phyloP scores from a whole-genome alignment of 2,888 invertebrate genomes.

The Apotomis betuletana region DNA sequence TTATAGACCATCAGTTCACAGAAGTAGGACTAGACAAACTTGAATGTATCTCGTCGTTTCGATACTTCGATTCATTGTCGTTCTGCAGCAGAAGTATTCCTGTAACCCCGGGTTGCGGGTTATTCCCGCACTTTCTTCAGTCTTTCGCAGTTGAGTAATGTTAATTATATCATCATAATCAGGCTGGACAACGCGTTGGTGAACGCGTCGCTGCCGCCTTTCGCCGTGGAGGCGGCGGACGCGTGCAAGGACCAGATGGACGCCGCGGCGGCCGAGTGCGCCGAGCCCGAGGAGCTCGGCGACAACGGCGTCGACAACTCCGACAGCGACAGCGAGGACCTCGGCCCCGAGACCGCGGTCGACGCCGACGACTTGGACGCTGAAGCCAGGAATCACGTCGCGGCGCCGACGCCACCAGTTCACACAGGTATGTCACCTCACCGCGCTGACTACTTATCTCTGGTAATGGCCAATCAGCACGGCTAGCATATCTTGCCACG shows the following conservation, averaged over 20 bases:
- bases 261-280: constrained; percentile 63
- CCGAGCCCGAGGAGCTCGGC: constrained; percentile 55
- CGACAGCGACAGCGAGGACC: constrained; percentile 86
- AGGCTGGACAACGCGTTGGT: constrained; percentile 81
- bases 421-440: constrained; percentile 74
- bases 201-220: constrained; percentile 76
- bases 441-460: too few species aligned
- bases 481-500: too few species aligned
- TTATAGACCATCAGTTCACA: too few species aligned
- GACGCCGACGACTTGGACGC: constrained; percentile 86
- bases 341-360: constrained; percentile 90
- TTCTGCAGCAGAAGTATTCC: too few species aligned
- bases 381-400: constrained; percentile 51
- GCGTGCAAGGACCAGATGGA: constrained; percentile 66
- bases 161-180: background rate
- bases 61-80: too few species aligned
- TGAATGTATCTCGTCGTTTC: too few species aligned
- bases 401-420: constrained; percentile 80
- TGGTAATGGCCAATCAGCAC: too few species aligned
- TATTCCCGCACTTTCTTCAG: background rate
- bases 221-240: constrained; percentile 74
- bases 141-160: background rate
- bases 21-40: too few species aligned
- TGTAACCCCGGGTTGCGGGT: too few species aligned
- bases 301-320: constrained; percentile 75